These are phyloP conservation scores for Cyclura pinguis DNA, from an alignment of 2,797 vertebrate species.

Conservation along the genomic window DNA sequence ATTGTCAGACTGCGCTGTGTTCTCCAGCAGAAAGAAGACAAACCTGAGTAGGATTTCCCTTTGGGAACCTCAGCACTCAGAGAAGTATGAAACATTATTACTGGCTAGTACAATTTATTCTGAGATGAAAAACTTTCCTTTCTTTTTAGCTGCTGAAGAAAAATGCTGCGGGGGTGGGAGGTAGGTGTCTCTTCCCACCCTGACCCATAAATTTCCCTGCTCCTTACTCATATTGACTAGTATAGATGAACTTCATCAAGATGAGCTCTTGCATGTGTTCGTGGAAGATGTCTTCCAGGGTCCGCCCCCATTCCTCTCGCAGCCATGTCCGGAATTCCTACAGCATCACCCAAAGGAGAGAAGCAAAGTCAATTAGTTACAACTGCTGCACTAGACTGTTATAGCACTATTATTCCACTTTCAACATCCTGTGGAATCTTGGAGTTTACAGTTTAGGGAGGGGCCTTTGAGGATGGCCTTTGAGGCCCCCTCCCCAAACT, in stretches of 20 bases:
- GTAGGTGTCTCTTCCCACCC: not conserved
- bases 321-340: conserved; percentile 99
- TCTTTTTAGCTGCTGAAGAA: not conserved
- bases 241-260: conserved; percentile 99
- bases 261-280: conserved; percentile 99
- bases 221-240: conserved; percentile 96
- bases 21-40: not conserved
- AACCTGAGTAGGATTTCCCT: not conserved
- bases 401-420: no score
- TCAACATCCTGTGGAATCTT: no score
- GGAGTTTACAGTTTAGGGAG: no score
- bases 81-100: not conserved
- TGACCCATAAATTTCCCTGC: no score
- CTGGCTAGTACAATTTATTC: not conserved
- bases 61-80: not conserved
- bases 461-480: no score
- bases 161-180: no score
- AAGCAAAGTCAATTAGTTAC: not conserved
- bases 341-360: conserved; percentile 3
- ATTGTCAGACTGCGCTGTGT: no score
- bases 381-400: no score
- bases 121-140: no score
- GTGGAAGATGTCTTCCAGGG: conserved; percentile 97
- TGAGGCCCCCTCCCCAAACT: no score
- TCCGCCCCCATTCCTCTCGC: conserved; percentile 96